Base-by-base conservation (phyloP, 2,113 vertebrate genomes). In the Eudyptes chrysolophus region DNA sequence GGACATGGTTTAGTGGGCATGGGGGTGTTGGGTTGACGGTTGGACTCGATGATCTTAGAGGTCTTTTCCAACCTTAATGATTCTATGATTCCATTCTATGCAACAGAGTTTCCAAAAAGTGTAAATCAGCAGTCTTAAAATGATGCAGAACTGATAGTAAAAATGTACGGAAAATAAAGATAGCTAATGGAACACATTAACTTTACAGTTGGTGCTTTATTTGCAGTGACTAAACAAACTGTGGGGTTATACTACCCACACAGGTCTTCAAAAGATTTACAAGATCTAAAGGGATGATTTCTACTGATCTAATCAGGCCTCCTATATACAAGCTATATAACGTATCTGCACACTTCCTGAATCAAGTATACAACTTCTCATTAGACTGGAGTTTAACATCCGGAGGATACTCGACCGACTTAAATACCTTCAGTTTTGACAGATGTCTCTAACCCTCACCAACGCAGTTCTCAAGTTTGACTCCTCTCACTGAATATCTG, bases 281-380 rank as follows among this genome's bases (percentile, higher is more conserved):
- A 42, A 32, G 21, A 21, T 6, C 10, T 25, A 16, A 54, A 22
- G 30, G 27, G 36, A 15, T 17, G 13, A 30, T 38, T 66, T 58
- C 25, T 2, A 16, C 26, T 52, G 30, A 40, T 34, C 55, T 46
- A 11, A 22, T 16, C 21, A 58, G 38, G 38, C 30, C 26, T 65
- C 11, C 55, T 18, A 0, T 3, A 17, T 0, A 16, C 8, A 16
- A 8, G 29, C n/a, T 6, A 13, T 3, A 5, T 32, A 25, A 3
- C 8, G 0, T 12, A 21, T 6, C 49, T 2, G 54, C n/a, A 8
- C 11, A 2, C 46, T 40, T 42, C 61, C 49, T 2, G 14, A 29
- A 22, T 2, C 34, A 6, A 5, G 19, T 2, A 4, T 10, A 13
- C 44, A 34, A 9, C 48, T 46, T 5, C 40, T 70, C 25, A 2